Conservation (phyloP, 2,888 invertebrate genomes). For the Hipparchia semele region DNA sequence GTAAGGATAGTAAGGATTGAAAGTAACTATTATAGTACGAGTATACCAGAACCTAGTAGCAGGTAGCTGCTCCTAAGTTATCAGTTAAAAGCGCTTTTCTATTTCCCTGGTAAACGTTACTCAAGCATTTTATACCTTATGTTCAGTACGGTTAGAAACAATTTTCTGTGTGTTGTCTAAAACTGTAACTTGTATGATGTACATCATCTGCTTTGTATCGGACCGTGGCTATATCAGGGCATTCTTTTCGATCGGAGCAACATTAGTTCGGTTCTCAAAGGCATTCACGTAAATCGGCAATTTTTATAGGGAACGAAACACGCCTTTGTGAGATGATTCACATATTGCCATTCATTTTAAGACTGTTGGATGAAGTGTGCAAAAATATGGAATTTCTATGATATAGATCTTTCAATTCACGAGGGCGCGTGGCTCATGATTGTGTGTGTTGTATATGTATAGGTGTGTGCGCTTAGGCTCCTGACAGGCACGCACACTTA, state of each 20-base stretch:
- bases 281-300: slow-evolving; percentile 34
- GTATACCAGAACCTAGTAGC: background rate
- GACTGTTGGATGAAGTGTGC: background rate
- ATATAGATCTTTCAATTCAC: too few species aligned
- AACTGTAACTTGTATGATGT: background rate
- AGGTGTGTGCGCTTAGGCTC: too few species aligned
- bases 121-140: slow-evolving; percentile 1
- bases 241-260: slow-evolving; percentile 33
- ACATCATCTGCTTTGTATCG: slow-evolving; percentile 9
- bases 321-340: slow-evolving; percentile 1
- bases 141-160: background rate
- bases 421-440: too few species aligned
- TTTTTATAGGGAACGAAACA: slow-evolving; percentile 35
- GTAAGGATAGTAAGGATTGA: background rate
- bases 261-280: slow-evolving; percentile 41
- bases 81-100: background rate
- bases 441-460: too few species aligned
- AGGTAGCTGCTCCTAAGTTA: background rate
- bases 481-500: too few species aligned
- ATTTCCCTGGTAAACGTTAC: background rate
- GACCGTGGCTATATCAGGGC: slow-evolving; percentile 30
- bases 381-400: too few species aligned
- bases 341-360: slow-evolving; percentile 5
- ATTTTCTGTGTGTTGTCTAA: background rate
- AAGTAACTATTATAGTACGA: background rate